These are phyloP conservation scores for Hesperophylax magnus DNA, from an alignment of 1,140 invertebrate species.

Conservation along the genomic window DNA sequence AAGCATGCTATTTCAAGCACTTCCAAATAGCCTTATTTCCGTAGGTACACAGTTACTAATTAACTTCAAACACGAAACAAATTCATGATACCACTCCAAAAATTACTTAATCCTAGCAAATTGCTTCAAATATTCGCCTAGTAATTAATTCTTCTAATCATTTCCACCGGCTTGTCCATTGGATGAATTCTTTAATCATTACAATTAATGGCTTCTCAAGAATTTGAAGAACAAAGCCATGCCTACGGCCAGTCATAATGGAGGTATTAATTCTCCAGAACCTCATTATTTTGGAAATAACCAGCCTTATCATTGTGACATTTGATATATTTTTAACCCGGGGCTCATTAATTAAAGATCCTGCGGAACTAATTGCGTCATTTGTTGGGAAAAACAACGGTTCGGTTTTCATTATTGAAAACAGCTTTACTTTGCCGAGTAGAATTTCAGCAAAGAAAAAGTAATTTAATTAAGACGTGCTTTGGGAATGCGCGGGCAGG, in stretches of 20 bases:
- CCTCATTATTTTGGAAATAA: constrained; percentile 9
- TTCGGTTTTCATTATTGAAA: not conserved
- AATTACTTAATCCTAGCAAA: too few species aligned
- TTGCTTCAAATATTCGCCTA: too few species aligned
- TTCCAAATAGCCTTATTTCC: too few species aligned
- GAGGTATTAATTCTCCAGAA: not conserved
- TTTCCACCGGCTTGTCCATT: not conserved
- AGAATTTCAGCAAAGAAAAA: too few species aligned
- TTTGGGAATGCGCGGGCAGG: too few species aligned
- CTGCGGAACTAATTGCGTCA: not conserved
- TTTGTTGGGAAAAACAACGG: not conserved
- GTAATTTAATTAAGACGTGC: too few species aligned
- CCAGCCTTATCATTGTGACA: not conserved
- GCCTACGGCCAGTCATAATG: not conserved
- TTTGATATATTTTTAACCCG: constrained; percentile 21
- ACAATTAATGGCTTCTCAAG: not conserved
- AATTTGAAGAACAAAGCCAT: not conserved
- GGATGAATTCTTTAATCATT: not conserved
- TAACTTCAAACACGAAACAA: too few species aligned
- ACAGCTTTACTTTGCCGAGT: not conserved
- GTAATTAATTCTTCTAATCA: not conserved
- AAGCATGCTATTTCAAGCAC: too few species aligned
- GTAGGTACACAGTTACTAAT: too few species aligned
- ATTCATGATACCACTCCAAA: too few species aligned
- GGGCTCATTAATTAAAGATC: constrained; percentile 2